Evolutionary conservation across 2,888 invertebrate species (phyloP).

Genomic region (Cheilosia soror): DNA sequence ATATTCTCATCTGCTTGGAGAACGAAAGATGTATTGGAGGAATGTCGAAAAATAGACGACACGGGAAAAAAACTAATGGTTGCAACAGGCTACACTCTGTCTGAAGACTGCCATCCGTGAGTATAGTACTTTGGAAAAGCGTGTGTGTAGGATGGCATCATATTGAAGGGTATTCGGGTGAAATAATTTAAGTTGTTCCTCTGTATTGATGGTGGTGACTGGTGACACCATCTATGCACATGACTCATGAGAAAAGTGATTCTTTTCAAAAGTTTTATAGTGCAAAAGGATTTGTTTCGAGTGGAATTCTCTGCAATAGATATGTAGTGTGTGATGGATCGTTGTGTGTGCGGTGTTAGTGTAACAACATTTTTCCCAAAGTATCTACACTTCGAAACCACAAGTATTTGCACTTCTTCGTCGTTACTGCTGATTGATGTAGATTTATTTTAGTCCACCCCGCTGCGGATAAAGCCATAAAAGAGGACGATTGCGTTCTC

Average conservation of each 20-base stretch:
- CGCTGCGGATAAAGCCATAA: no score
- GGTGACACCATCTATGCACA: neutral
- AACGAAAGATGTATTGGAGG: neutral
- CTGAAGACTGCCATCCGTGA: neutral
- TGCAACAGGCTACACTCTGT: conserved; percentile 8
- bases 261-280: neutral
- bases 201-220: neutral
- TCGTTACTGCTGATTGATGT: no score
- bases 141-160: neutral
- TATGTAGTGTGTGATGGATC: neutral
- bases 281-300: neutral
- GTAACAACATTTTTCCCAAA: no score
- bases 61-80: neutral
- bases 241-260: neutral
- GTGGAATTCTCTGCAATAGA: neutral
- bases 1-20: neutral
- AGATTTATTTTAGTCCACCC: no score
- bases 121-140: neutral
- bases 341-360: neutral
- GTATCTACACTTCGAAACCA: no score
- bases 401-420: no score
- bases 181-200: conserved; percentile 33
- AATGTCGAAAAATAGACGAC: no score
- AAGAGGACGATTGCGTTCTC: no score
- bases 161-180: conserved; percentile 14